Conservation (phyloP, 2,888 invertebrate species). For the Eupithecia tripunctaria region DNA sequence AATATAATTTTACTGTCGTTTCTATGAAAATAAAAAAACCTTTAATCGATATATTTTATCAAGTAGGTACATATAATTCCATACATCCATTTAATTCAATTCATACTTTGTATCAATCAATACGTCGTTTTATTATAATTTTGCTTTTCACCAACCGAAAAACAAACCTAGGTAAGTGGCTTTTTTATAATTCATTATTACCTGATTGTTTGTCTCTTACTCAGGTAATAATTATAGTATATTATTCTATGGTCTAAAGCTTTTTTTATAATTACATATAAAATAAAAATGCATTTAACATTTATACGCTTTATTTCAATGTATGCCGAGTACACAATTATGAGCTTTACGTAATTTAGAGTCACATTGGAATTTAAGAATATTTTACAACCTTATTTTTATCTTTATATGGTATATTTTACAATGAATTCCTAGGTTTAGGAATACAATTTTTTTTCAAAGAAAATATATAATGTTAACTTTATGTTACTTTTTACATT, state of each 20-base stretch:
- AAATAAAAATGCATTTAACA: slow-evolving; percentile 55
- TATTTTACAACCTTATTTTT: slow-evolving; percentile 79
- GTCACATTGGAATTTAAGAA: slow-evolving; percentile 76
- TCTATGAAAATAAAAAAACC: no score
- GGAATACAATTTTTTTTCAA: slow-evolving; percentile 4
- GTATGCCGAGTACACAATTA: slow-evolving; percentile 78
- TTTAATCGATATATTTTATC: no score
- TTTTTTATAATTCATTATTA: no score
- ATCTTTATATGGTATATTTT: slow-evolving; percentile 67
- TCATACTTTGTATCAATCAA: no score
- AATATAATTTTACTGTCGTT: no score
- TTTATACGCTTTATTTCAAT: slow-evolving; percentile 77
- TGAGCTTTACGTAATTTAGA: slow-evolving; percentile 79
- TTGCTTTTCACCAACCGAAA: no score
- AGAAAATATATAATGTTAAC: slow-evolving; percentile 28
- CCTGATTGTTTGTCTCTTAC: not conserved
- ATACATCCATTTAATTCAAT: no score
- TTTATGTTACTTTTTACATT: slow-evolving; percentile 8
- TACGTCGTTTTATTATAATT: no score
- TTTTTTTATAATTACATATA: not conserved
- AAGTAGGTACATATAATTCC: no score
- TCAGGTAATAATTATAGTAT: not conserved
- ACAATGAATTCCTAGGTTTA: slow-evolving; percentile 61
- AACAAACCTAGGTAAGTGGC: no score
- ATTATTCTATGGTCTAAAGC: not conserved